Evolutionary conservation across 1,140 invertebrate species (phyloP), one percentile per base, ranked within the genome.

Genomic region (Lysiphlebus fabarum): DNA sequence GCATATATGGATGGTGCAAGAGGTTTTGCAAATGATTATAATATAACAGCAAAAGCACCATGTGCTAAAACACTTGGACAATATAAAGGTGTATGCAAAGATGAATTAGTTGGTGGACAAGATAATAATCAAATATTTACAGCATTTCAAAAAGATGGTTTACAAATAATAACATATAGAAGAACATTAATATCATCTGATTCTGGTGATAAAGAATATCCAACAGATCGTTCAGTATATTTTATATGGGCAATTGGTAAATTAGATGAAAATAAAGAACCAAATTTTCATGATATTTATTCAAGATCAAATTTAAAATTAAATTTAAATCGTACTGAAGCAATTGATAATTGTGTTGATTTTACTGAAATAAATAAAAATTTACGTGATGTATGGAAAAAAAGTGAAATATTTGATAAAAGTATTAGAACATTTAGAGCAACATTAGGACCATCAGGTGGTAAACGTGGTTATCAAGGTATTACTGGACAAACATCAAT

Each of bases 181-280:
- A 83, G 91, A 58, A 83, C 75, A 2, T 77, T 94, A 1, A 84
- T 85, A 64, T 7, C 34, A 90, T 89, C 88, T 68, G 90, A 95
- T 80, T 61, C 78, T 61, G 87, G 90, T 12, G 92, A 96, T 70
- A 89, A 87, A 67, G 86, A 87, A 67, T 90, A 87, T 72, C 80
- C 83, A 5, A 82, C 84, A 4, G 85, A 91, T 59, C 80, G 82
- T 26, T 72, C 82, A 4, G 83, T 86, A 33, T 90, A 85, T 66
- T 80, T 93, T 11, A 82, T 95, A 6, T 96, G 93, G 93, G 91
- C 92, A 1, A 76, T 95, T 14, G 94, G 94, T 9, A 83, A 84
- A 60, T 74, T 95, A 50, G 90, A 93, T 70, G 79, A 84, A 11
- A 87, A 86, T 55, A 86, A 87, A 44, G 89, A 93, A 69, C 93